phyloP scores from a whole-genome alignment of 2,113 vertebrate genomes.

The Chionomys nivalis region DNA sequence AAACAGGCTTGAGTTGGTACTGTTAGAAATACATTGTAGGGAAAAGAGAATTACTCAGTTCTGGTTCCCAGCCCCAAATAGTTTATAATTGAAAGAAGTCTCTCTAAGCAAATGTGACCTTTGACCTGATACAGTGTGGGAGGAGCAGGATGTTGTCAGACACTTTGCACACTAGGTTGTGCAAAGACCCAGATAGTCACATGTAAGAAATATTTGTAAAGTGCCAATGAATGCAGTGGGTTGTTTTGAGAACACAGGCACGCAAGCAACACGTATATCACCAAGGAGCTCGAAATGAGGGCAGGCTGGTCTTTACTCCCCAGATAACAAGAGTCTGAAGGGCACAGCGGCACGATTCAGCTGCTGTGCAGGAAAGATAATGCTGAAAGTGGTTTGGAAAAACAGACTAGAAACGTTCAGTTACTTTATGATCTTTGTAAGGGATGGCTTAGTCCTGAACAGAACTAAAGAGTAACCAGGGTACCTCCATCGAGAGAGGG shows the following conservation, averaged over 20 bases:
- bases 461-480: not conserved
- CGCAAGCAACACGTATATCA: not conserved
- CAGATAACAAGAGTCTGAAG: not conserved
- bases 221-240: not conserved
- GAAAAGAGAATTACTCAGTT: not conserved
- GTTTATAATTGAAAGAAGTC: not conserved
- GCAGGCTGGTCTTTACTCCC: conserved; percentile 3
- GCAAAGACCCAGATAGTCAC: not conserved
- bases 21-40: not conserved
- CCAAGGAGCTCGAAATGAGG: not conserved
- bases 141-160: not conserved
- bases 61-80: not conserved
- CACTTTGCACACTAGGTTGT: not conserved
- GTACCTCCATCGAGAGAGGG: not conserved
- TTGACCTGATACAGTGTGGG: not conserved
- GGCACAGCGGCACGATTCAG: not conserved
- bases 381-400: not conserved
- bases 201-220: not conserved
- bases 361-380: not conserved
- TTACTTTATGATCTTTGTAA: not conserved
- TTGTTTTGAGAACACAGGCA: not conserved
- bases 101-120: conserved; percentile 26
- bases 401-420: not conserved
- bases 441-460: not conserved
- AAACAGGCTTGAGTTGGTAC: not conserved